A percentile compares a stretch with the other conserved stretches of the same genome.
phyloP scores from a whole-genome alignment of 2,888 invertebrate species.

The Chrysolina haemoptera region DNA sequence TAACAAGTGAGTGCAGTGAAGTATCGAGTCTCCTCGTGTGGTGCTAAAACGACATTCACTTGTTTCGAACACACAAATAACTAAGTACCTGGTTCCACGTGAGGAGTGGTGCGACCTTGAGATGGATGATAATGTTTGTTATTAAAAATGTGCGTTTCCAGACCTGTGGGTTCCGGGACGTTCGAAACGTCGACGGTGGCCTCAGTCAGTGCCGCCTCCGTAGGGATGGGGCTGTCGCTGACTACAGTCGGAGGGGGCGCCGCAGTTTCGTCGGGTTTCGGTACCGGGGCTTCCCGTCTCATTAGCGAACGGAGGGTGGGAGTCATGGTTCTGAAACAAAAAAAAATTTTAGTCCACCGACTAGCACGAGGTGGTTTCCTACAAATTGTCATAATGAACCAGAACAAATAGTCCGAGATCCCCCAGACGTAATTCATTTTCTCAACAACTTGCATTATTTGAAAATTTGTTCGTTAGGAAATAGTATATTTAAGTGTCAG shows the following conservation, averaged over 20 bases:
- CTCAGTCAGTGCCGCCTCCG: conserved; percentile 17
- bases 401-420: too few relatives aligned
- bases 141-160: conserved; percentile 54
- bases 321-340: conserved; percentile 46
- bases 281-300: conserved; percentile 31
- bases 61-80: conserved; percentile 34
- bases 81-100: conserved; percentile 57
- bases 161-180: conserved; percentile 41
- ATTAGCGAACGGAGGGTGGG: conserved; percentile 35
- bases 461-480: too few relatives aligned
- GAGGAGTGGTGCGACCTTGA: conserved; percentile 57
- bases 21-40: conserved; percentile 12
- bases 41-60: conserved; percentile 23
- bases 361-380: too few relatives aligned
- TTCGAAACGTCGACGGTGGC: conserved; percentile 6
- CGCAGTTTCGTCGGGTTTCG: conserved; percentile 8
- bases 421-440: too few relatives aligned
- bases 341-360: not conserved
- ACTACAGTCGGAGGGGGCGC: not conserved
- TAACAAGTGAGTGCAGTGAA: conserved; percentile 20
- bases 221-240: not conserved
- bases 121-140: conserved; percentile 59
- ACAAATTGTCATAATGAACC: too few relatives aligned
- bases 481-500: too few relatives aligned
- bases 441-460: too few relatives aligned